Evolutionary conservation across 2,113 vertebrate species (phyloP), one percentile per base, ranked within the genome.

Genomic region (Danionella cerebrum): DNA sequence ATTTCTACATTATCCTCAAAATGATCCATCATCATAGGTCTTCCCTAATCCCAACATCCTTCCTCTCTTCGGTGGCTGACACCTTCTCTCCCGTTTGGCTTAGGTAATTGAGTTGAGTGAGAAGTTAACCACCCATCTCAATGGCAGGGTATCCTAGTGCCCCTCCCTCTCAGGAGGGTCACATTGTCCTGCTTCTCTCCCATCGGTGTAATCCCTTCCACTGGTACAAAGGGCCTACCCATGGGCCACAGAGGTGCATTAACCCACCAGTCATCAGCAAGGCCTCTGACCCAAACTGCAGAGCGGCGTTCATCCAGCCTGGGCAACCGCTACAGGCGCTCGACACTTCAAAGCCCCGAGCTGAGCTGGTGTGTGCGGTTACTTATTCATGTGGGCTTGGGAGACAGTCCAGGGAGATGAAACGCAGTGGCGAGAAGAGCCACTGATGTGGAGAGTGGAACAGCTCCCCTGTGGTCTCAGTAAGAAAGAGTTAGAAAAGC

Each of bases 41-140:
- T 19, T 31, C 14, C n/a, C 35, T 41, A 25, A 39, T 39, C 36
- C 13, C 54, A 25, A 36, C 25, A 6, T 2, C 16, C 25, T 41
- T 6, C 22, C 14, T 42, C 38, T 60, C 25, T 44, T 31, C 35
- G 27, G 27, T 50, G 31, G 31, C 14, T 36, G 16, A 12, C 7
- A 48, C 18, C 3, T 50, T 60, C 27, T 2, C 52, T 68, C 73
- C 70, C 51, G 2, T 4, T 55, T 53, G 33, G 33, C 75, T 76
- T 71, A 67, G 75, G 83, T 90, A 88, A 91, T 91, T 86, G 89
- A 93, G 89, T 90, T 86, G 51, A 85, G 86, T 85, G 82, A 78
- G 81, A 82, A 85, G 86, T 86, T 83, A 84, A 87, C 87, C 85
- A 83, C 86, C 84, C 84, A 77, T 78, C 80, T 84, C 81, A 83